Evolutionary conservation across 2,113 vertebrate genomes (phyloP).

Genomic region (Perca schrenkii): DNA sequence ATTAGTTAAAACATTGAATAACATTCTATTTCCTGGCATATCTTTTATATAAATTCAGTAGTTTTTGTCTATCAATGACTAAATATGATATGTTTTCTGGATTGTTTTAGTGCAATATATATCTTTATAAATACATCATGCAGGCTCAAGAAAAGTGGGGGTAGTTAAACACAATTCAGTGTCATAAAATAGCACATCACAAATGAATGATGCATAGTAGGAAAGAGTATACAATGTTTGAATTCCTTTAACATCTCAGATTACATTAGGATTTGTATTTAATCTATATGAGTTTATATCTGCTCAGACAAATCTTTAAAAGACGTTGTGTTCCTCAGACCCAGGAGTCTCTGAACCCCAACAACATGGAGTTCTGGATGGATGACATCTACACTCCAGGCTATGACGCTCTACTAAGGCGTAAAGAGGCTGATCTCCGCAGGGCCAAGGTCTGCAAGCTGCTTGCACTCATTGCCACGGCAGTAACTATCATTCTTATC

Average conservation of each 20-base stretch:
- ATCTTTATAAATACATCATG: neutral
- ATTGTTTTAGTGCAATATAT: neutral
- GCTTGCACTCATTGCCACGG: conserved; percentile 86
- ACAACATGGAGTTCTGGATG: conserved; percentile 97
- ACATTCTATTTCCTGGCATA: neutral
- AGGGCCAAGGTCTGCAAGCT: conserved; percentile 94
- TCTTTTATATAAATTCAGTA: neutral
- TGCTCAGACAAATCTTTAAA: conserved; percentile 16
- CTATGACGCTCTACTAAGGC: conserved; percentile 91
- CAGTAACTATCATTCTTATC: conserved; percentile 89
- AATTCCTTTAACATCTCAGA: neutral
- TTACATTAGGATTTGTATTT: neutral
- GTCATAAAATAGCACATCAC: neutral
- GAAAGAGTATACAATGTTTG: neutral
- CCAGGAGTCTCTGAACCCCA: conserved; percentile 94
- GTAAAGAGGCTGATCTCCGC: conserved; percentile 91
- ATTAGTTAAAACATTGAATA: neutral
- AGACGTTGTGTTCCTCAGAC: conserved; percentile 77
- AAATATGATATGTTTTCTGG: neutral
- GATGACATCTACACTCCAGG: conserved; percentile 95
- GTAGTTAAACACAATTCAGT: neutral
- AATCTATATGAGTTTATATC: neutral
- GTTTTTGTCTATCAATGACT: neutral
- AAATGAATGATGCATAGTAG: neutral
- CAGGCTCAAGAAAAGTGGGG: neutral